Evolutionary conservation across 1,140 invertebrate genomes (phyloP).

Genomic region (Drosophila arawakana): DNA sequence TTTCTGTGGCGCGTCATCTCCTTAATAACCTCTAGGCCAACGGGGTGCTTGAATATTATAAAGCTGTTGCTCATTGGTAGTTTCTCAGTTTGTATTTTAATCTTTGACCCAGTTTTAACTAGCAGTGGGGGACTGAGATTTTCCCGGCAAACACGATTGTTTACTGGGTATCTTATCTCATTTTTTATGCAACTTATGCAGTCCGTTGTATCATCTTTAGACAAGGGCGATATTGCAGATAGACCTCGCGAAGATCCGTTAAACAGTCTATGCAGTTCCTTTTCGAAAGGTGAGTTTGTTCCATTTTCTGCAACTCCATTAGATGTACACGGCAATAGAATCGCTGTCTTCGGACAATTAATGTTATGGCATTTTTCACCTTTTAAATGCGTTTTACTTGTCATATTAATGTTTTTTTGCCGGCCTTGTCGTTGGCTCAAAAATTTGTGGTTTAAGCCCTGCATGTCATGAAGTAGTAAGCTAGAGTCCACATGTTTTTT

Average conservation of each 20-base stretch:
- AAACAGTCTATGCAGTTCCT: constrained; percentile 90
- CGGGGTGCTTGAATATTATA: constrained; percentile 83
- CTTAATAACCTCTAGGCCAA: constrained; percentile 83
- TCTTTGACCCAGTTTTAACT: constrained; percentile 60
- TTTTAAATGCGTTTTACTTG: constrained; percentile 84
- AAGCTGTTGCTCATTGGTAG: constrained; percentile 78
- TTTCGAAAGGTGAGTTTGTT: constrained; percentile 87
- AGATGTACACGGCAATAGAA: neutral
- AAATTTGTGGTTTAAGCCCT: constrained; percentile 82
- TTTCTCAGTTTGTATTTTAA: constrained; percentile 72
- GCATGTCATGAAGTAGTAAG: constrained; percentile 75
- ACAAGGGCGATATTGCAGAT: constrained; percentile 27
- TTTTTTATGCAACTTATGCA: constrained; percentile 76
- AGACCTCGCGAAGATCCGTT: constrained; percentile 86
- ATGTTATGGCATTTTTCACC: constrained; percentile 88
- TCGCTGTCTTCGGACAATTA: constrained; percentile 84
- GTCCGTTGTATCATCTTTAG: constrained; percentile 62
- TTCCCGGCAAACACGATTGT: constrained; percentile 60
- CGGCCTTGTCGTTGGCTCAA: constrained; percentile 84
- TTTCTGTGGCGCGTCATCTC: constrained; percentile 84
- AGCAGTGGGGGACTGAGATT: constrained; percentile 15
- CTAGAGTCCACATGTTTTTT: constrained; percentile 86
- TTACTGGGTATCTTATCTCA: constrained; percentile 63
- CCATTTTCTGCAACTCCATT: constrained; percentile 12
- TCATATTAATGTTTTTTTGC: constrained; percentile 80